Evolutionary conservation across 1,140 invertebrate species (phyloP), one percentile per base, ranked within the genome.

Genomic region (Mercenaria mercenaria): DNA sequence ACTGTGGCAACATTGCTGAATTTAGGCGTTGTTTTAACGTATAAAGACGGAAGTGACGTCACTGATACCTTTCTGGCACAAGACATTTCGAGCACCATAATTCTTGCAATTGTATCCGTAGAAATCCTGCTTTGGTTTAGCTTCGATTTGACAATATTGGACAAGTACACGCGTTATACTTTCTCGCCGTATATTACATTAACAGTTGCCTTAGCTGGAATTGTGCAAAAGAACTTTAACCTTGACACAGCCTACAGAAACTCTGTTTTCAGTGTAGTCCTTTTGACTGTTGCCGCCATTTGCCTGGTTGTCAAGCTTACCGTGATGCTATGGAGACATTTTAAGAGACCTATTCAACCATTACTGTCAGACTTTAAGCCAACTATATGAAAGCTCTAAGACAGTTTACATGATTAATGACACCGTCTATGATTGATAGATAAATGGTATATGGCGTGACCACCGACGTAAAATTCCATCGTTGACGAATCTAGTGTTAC

Each of bases 1-100:
- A 93, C 93, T 6, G 85, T 96, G 3, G 95, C 95, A n/a, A 93
- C 94, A 10, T 80, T 95, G 2, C 74, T 95, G 13, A 95, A 95
- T 81, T 80, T 95, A 64, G 93, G 92, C 13, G 84, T 94, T 20
- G 92, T 93, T 26, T 77, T 95, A 81, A 91, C 91, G 32, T 95
- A 92, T 77, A 89, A 92, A 88, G 89, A 88, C 11, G 79, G 79
- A n/a, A 77, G 72, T 61, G 69, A 93, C 82, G 67, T 88, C n/a
- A 77, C 64, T 61, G 81, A 61, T 61, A 81, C 79, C 20, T 77
- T 69, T 41, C 61, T 93, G 15, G 59, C n/a, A 0, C 91, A 91
- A 56, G 90, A 90, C 37, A 41, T 88, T 23, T 67, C 92, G 6
- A 91, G 90, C 41, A 88, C 91, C 26, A 86, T 93, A 23, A 69